A percentile compares a stretch with the other conserved stretches of the same genome.
These are phyloP conservation scores for Centropyge bicolor DNA, from an alignment of 2,797 vertebrate genomes.

Conservation along the genomic window DNA sequence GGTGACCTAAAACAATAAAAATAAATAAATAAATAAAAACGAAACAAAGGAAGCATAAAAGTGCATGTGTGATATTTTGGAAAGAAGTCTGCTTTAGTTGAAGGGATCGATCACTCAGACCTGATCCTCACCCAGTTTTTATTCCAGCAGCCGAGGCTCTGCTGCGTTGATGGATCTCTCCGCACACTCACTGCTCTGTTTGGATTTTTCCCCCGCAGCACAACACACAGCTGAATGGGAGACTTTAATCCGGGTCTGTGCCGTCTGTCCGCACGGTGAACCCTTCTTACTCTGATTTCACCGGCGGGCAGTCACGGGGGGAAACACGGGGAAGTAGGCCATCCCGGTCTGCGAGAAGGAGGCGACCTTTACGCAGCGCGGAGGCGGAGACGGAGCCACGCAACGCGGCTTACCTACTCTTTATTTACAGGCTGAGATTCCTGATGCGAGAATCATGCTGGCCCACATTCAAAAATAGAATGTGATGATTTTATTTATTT, in stretches of 20 bases:
- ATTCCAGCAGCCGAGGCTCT: too few relatives aligned
- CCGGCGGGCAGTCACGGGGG: constrained; percentile 69
- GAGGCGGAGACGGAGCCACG: constrained; percentile 30
- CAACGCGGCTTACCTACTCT: constrained; percentile 1
- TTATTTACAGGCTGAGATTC: constrained; percentile 1
- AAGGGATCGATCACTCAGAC: too few relatives aligned
- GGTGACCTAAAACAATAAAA: too few relatives aligned
- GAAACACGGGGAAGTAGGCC: constrained; percentile 72
- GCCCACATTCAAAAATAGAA: background rate
- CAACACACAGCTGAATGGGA: constrained; percentile 46
- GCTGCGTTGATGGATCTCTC: constrained; percentile 22
- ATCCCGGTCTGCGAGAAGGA: constrained; percentile 57
- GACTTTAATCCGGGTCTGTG: constrained; percentile 70
- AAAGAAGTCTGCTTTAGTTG: too few relatives aligned
- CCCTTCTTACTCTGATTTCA: constrained; percentile 73
- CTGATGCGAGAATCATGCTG: background rate
- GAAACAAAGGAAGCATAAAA: too few relatives aligned
- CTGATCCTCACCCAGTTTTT: too few relatives aligned
- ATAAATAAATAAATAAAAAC: too few relatives aligned
- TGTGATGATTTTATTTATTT: too few relatives aligned
- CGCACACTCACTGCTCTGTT: constrained; percentile 22
- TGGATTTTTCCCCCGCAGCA: constrained; percentile 45
- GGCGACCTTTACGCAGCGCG: constrained; percentile 63
- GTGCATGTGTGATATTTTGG: too few relatives aligned
- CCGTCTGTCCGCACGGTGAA: constrained; percentile 76